Evolutionary conservation across 2,797 vertebrate species (phyloP), one percentile per base, ranked within the genome.

Genomic region (Notolabrus celidotus): DNA sequence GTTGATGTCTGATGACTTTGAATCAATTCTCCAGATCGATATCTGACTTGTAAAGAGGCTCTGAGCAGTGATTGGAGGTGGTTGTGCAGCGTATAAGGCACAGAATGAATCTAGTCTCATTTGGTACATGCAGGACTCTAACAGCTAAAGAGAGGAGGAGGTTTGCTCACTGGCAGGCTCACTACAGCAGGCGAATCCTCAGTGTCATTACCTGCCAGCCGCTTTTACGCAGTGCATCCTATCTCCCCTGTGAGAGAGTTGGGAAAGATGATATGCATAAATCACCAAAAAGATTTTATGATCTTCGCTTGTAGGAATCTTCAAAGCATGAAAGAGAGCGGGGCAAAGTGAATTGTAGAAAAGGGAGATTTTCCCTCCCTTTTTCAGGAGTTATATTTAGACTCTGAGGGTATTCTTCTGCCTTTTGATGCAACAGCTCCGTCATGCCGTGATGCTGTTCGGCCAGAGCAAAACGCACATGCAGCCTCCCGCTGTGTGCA

Each of bases 201-300:
- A 4, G 33, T 20, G 54, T 46, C 56, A 61, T 76, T 71, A 85
- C 79, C 79, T 83, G 74, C 47, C 62, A 76, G 29, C 41, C 10
- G 43, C 62, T 82, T 55, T 64, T 47, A 78, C 73, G 77, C 75
- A 83, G 70, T 84, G 83, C 79, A 77, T 51, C 72, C 57, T 39
- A 49, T 74, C 62, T 51, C 67, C 31, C 62, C 46, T 25, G 80
- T 71, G 80, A 89, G 86, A 54, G 55, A 83, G 56, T 51, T 50
- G 45, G 41, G 57, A 76, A 46, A 65, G 62, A 86, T 84, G 84
- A 87, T 85, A 84, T 86, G 89, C 80, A 88, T 85, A 83, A 90
- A 86, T 89, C 84, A 90, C 77, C 10, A 5, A 64, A 77, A 79
- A 86, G 77, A 69, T 76, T 78, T 67, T 83, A 38, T 88, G 75